Evolutionary conservation across 1,140 invertebrate species (phyloP), one percentile per base, ranked within the genome.

Genomic region (Sarcophaga bullata): DNA sequence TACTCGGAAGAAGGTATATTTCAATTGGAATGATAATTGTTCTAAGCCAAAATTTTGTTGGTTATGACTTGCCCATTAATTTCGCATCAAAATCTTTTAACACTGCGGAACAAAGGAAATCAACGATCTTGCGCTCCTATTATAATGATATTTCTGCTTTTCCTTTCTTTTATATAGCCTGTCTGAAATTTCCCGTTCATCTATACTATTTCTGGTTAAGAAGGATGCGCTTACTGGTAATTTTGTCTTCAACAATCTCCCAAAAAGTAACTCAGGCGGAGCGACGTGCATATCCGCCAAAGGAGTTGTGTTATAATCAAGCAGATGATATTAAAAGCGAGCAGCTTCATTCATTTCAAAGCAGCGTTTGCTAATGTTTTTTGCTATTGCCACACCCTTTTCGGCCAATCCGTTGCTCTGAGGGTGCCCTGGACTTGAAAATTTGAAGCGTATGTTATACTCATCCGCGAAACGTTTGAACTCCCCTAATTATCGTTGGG

Each of bases 311-410:
- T 82, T 82, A 72, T 82, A 82, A 73, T 82, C 72, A 47, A 82
- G 50, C 17, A 82, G 50, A 19, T 49, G 72, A 72, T 82, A 82
- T n/a, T 72, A 15, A 47, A 11, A 72, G 6, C 72, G 46, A 19
- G 47, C 10, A 13, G 17, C 8, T n/a, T 82, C 81, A 75, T 82
- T 25, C 8, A 49, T 72, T 75, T 82, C 81, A 37, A 73, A 75
- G 47, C 62, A 82, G 8, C 81, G 13, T 19, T 73, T 82, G 17
- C 73, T 47, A 73, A 82, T 82, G 47, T 82, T 82, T 49, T 82
- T 82, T 75, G 81, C 68, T n/a, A 82, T 82, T 73, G 81, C 62
- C 52, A 82, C 82, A 49, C 78, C 58, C 48, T 80, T 82, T 80
- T 80, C 82, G 8, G 78, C 82, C 6, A 82, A 49, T 11, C 82